Evolutionary conservation across 2,113 vertebrate genomes (phyloP).

Genomic region (Mus spicilegus): DNA sequence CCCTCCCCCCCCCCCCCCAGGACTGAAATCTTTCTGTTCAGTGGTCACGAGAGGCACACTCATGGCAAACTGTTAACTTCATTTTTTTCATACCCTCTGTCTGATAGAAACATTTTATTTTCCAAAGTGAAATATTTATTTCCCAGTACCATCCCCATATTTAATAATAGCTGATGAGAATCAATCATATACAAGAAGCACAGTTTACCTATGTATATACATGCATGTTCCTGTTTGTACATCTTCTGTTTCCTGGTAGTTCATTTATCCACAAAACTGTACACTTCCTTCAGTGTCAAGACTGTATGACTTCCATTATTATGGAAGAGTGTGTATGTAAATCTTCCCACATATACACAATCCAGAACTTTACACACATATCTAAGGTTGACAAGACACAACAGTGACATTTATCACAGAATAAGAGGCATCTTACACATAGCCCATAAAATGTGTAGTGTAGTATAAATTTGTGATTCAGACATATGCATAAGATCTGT

Average conservation of each 20-base stretch:
- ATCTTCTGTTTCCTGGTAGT: not conserved
- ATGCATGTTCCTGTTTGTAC: not conserved
- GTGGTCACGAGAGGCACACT: not conserved
- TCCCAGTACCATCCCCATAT: not conserved
- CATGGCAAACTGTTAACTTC: not conserved
- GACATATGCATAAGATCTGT: not conserved
- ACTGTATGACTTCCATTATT: not conserved
- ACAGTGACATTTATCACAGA: not conserved
- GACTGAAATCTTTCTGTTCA: not conserved
- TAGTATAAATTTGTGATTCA: not conserved
- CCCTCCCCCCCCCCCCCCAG: rapidly evolving
- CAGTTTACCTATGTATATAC: too few species aligned
- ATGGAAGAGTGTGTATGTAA: not conserved
- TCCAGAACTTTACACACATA: too few species aligned
- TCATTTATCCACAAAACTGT: not conserved
- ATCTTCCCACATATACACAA: not conserved
- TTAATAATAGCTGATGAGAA: not conserved
- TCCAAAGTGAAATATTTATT: not conserved
- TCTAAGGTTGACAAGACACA: not conserved
- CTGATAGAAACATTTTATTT: not conserved
- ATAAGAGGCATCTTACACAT: not conserved
- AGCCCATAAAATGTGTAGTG: not conserved
- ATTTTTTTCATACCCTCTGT: not conserved
- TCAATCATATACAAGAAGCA: not conserved
- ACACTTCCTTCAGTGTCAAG: not conserved